Percentiles rank a stretch among this genome's conserved stretches.
Evolutionary conservation across 2,797 vertebrate genomes (phyloP).

Genomic region (Liasis olivaceus): DNA sequence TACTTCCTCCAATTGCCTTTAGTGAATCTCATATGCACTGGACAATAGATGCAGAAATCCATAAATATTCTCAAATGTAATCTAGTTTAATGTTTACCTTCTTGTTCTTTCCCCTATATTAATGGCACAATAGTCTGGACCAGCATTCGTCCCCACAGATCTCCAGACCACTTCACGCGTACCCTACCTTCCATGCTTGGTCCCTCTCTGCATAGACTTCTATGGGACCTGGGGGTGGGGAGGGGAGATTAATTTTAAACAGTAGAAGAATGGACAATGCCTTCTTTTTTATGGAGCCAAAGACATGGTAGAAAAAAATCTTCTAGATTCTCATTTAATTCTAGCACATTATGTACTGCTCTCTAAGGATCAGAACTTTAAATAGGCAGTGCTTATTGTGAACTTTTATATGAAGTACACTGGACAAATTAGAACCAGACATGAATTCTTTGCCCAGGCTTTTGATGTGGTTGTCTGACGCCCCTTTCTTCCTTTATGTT

Average conservation of each 20-base stretch:
- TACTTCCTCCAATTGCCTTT: background rate
- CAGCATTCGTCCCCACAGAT: background rate
- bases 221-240: too few relatives aligned
- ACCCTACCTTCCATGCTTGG: background rate
- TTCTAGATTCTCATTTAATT: background rate
- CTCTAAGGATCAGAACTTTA: background rate
- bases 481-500: too few relatives aligned
- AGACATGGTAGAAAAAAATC: too few relatives aligned
- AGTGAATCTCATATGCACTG: background rate
- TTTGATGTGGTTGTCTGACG: too few relatives aligned
- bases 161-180: background rate
- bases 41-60: background rate
- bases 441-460: background rate
- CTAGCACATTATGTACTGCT: background rate
- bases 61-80: background rate
- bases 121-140: background rate
- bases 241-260: background rate
- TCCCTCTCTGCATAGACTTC: too few relatives aligned
- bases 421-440: background rate
- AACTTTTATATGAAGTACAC: background rate
- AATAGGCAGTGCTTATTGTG: background rate
- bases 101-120: background rate
- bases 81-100: background rate
- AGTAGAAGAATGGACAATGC: background rate
- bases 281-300: background rate